Conservation (phyloP, 2,113 vertebrate species). For the Furnarius figulus region DNA sequence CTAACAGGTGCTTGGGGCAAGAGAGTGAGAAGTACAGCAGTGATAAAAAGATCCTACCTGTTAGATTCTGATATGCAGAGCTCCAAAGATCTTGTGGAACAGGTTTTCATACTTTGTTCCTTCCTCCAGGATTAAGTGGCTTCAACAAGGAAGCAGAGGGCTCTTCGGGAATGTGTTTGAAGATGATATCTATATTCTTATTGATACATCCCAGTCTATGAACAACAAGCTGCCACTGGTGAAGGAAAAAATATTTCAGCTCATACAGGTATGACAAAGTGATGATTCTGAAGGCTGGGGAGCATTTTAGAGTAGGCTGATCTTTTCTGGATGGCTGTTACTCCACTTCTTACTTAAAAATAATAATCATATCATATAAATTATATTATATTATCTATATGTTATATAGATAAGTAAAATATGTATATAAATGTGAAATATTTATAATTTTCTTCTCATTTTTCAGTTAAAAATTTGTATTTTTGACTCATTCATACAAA, state of each 20-base stretch:
- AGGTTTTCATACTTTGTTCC: not conserved
- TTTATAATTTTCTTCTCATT: not conserved
- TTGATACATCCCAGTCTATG: slow-evolving; percentile 86
- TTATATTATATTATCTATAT: too few relatives aligned
- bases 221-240: slow-evolving; percentile 75
- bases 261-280: slow-evolving; percentile 73
- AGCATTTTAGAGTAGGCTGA: not conserved
- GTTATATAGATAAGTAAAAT: too few relatives aligned
- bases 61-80: not conserved
- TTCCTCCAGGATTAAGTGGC: slow-evolving; percentile 74
- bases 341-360: not conserved
- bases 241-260: slow-evolving; percentile 78
- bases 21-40: not conserved
- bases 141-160: slow-evolving; percentile 75
- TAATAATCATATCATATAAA: too few relatives aligned
- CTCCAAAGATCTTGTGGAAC: not conserved
- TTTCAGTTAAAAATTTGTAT: not conserved
- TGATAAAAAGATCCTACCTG: not conserved
- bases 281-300: not conserved
- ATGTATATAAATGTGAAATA: not conserved
- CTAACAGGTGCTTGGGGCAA: not conserved
- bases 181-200: slow-evolving; percentile 76
- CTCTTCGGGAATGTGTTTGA: slow-evolving; percentile 78
- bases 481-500: not conserved
- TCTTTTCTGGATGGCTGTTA: not conserved